These are phyloP conservation scores for Triops cancriformis DNA, from an alignment of 1,140 invertebrate genomes.

Conservation along the genomic window DNA sequence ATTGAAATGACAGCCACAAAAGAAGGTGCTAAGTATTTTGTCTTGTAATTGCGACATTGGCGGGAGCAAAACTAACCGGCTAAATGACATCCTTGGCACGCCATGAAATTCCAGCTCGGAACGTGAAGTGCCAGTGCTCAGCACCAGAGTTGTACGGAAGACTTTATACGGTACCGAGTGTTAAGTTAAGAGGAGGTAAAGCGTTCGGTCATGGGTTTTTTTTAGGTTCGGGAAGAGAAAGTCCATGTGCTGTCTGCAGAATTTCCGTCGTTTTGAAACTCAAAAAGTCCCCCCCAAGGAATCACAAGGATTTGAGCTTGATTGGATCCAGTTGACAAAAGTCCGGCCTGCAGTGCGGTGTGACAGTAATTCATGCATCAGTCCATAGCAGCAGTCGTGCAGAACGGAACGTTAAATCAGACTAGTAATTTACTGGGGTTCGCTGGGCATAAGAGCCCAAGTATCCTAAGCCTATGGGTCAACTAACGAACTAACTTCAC, in stretches of 20 bases:
- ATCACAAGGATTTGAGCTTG: background rate
- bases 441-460: background rate
- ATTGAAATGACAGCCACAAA: background rate
- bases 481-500: background rate
- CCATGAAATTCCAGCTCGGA: background rate
- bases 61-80: constrained; percentile 8
- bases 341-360: background rate
- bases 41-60: background rate
- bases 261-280: background rate
- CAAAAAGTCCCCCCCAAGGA: background rate
- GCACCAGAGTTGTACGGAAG: background rate
- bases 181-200: background rate
- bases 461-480: background rate
- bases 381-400: background rate
- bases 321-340: background rate
- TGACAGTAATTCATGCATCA: constrained; percentile 4
- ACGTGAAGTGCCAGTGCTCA: background rate
- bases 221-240: background rate
- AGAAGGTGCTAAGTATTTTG: background rate
- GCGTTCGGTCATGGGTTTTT: background rate
- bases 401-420: constrained; percentile 6
- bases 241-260: background rate
- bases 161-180: background rate
- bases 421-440: background rate
- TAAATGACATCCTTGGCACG: background rate